Evolutionary conservation across 2,888 invertebrate species (phyloP).

Genomic region (Pomacea canaliculata): DNA sequence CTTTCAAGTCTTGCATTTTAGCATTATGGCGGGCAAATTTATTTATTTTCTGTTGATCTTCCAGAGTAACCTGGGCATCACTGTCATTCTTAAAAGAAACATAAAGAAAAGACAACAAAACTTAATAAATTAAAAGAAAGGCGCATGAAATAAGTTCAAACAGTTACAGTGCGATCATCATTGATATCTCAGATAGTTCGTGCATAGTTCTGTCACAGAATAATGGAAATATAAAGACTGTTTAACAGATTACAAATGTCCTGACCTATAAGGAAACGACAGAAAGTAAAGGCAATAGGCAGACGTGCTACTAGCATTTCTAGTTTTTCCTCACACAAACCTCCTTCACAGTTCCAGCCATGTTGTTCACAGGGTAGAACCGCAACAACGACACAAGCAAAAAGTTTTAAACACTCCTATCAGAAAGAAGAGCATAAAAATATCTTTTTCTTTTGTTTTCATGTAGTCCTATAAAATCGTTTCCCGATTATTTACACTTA

Average conservation of each 20-base stretch:
- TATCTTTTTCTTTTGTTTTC: neutral
- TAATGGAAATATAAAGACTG: too few species aligned
- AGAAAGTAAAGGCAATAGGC: too few species aligned
- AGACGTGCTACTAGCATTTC: too few species aligned
- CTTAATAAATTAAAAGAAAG: too few species aligned
- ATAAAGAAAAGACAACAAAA: too few species aligned
- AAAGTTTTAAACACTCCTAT: neutral
- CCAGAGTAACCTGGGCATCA: conserved; percentile 93
- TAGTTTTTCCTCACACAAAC: conserved; percentile 1
- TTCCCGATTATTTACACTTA: neutral
- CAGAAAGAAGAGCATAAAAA: neutral
- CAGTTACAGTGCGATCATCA: too few species aligned
- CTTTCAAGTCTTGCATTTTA: conserved; percentile 89
- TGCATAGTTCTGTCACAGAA: too few species aligned
- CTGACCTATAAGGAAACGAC: too few species aligned
- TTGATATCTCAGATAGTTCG: too few species aligned
- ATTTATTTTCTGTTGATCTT: conserved; percentile 98
- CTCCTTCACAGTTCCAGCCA: conserved; percentile 27
- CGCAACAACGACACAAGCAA: neutral
- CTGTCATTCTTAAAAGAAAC: neutral
- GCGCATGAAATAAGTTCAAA: too few species aligned
- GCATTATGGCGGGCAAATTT: conserved; percentile 94
- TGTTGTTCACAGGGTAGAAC: neutral
- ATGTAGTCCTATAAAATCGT: neutral
- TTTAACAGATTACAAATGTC: too few species aligned